These are phyloP conservation scores for Diorhabda elongata DNA, from an alignment of 1,140 invertebrate genomes.

Conservation along the genomic window DNA sequence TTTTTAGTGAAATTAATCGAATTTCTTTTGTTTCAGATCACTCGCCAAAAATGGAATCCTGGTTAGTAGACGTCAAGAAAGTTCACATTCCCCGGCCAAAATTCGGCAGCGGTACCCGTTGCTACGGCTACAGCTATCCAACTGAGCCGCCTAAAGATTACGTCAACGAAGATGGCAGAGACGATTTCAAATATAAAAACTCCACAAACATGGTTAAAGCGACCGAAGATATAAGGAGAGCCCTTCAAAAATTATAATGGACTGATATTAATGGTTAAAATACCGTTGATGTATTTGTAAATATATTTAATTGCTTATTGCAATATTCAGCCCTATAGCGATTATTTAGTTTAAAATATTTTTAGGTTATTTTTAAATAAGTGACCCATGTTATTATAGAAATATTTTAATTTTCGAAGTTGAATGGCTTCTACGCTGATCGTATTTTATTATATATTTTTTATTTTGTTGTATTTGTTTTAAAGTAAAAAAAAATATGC, in stretches of 20 bases:
- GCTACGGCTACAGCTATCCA: constrained; percentile 47
- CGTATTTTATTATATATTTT: too few relatives aligned
- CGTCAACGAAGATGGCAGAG: constrained; percentile 50
- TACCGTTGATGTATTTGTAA: too few relatives aligned
- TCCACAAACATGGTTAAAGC: constrained; percentile 61
- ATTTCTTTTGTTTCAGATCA: constrained; percentile 11
- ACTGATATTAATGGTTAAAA: neutral
- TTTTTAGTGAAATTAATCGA: too few relatives aligned
- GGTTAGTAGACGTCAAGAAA: constrained; percentile 75
- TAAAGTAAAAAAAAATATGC: too few relatives aligned
- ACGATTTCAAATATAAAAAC: constrained; percentile 47
- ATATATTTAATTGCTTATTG: too few relatives aligned
- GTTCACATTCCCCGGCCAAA: constrained; percentile 78
- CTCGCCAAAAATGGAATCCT: constrained; percentile 65
- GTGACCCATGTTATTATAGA: too few relatives aligned
- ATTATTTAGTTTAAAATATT: too few relatives aligned
- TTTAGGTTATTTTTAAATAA: too few relatives aligned
- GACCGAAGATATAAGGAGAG: constrained; percentile 67
- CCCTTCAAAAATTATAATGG: constrained; percentile 66
- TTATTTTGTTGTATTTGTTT: too few relatives aligned
- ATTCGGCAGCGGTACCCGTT: constrained; percentile 56
- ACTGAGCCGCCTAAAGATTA: constrained; percentile 65
- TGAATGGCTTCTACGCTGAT: too few relatives aligned
- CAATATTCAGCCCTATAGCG: too few relatives aligned
- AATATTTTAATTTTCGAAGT: too few relatives aligned